Percentiles rank a stretch among this genome's conserved stretches.
These are phyloP conservation scores for Boloria euphrosyne DNA, from an alignment of 2,888 invertebrate genomes.

Conservation along the genomic window DNA sequence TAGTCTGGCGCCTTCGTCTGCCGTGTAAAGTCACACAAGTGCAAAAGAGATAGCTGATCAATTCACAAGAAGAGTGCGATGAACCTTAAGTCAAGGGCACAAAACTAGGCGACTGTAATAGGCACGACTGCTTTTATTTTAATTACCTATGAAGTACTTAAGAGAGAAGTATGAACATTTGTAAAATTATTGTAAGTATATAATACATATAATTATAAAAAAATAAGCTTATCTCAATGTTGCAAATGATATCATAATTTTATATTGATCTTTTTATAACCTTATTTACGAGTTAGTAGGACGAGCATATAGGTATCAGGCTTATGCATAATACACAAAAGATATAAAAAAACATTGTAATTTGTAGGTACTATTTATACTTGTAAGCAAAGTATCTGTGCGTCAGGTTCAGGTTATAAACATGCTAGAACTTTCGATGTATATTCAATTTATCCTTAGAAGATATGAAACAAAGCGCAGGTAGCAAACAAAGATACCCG, in stretches of 20 bases:
- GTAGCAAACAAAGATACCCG: conserved; percentile 18
- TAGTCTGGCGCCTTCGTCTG: conserved; percentile 4
- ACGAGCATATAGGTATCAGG: no score
- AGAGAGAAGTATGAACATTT: not conserved
- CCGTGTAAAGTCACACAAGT: not conserved
- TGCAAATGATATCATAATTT: not conserved
- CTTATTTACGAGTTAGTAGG: no score
- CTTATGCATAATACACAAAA: no score
- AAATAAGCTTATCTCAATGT: not conserved
- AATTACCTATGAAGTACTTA: conserved; percentile 10
- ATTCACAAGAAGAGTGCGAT: conserved; percentile 32
- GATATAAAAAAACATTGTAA: no score
- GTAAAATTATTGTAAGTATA: not conserved
- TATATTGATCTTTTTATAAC: not conserved
- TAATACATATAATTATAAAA: not conserved
- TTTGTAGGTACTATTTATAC: no score
- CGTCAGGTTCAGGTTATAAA: no score
- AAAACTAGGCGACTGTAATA: conserved; percentile 39
- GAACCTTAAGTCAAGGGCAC: conserved; percentile 43
- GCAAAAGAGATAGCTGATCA: conserved; percentile 22
- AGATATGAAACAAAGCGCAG: conserved; percentile 9
- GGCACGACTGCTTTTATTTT: conserved; percentile 23
- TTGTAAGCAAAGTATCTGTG: no score
- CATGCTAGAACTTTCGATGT: conserved; percentile 4
- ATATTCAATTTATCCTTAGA: conserved; percentile 7